These are phyloP conservation scores for Takifugu flavidus DNA, from an alignment of 2,113 vertebrate species.

Conservation along the genomic window DNA sequence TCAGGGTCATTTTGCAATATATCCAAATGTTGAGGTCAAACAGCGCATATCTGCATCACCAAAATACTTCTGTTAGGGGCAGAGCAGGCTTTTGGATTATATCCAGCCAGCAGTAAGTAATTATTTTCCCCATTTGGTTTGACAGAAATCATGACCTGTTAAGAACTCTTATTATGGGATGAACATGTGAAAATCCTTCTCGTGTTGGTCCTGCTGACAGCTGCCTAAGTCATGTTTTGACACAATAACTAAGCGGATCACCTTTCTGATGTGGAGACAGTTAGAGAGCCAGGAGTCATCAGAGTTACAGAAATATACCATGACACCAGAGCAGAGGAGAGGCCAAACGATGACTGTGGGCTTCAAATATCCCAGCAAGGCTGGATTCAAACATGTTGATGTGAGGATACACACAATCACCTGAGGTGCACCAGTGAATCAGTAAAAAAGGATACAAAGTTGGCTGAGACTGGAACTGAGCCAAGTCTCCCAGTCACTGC, in stretches of 20 bases:
- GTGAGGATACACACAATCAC: conserved; percentile 16
- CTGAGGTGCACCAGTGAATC: background rate
- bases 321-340: conserved; percentile 44
- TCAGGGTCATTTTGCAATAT: background rate
- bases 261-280: conserved; percentile 11
- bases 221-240: conserved; percentile 32
- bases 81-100: background rate
- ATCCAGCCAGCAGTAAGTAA: background rate
- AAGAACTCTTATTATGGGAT: background rate
- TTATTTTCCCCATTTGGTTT: background rate
- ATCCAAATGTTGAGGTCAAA: conserved; percentile 4
- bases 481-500: too few species aligned
- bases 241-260: conserved; percentile 24
- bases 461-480: too few species aligned
- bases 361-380: conserved; percentile 22
- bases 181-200: conserved; percentile 8
- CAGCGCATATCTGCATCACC: too few species aligned
- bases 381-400: conserved; percentile 35
- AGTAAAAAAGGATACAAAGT: background rate
- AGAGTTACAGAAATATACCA: background rate
- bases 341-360: conserved; percentile 2
- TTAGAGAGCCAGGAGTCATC: conserved; percentile 16
- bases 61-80: too few species aligned
- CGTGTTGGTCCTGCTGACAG: conserved; percentile 8
- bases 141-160: background rate